Conservation (phyloP, 2,113 vertebrate species). For the Mystacornis crossleyi region DNA sequence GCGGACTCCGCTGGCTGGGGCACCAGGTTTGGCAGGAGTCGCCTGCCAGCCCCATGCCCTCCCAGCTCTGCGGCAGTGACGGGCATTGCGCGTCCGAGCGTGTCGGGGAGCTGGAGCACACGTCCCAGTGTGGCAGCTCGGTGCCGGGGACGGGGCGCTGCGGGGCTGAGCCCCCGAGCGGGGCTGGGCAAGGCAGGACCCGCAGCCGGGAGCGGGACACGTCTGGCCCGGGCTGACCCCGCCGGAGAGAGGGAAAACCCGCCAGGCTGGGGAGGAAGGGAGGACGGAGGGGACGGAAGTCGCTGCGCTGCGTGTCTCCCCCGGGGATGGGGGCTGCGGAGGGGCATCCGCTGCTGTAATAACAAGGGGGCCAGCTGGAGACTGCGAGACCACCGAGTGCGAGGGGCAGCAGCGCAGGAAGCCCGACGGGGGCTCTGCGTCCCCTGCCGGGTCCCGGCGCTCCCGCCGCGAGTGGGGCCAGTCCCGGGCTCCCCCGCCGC, state of each 20-base stretch:
- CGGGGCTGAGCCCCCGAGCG: not conserved
- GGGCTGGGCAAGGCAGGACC: not conserved
- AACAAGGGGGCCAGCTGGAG: constrained; percentile 63
- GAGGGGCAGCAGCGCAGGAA: not conserved
- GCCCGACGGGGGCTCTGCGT: not conserved
- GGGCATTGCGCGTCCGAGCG: accelerated
- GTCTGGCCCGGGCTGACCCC: not conserved
- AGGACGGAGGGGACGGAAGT: not conserved
- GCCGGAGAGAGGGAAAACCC: no score
- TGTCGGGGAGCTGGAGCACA: not conserved
- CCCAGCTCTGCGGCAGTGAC: not conserved
- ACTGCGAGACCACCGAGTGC: not conserved
- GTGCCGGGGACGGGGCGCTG: not conserved
- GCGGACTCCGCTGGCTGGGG: not conserved
- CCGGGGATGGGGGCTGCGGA: constrained; percentile 67
- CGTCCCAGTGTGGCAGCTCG: not conserved
- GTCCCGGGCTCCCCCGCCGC: not conserved
- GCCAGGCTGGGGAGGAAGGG: not conserved
- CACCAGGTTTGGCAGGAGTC: not conserved
- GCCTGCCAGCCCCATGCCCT: accelerated
- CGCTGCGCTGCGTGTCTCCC: constrained; percentile 76
- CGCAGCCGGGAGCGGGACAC: not conserved
- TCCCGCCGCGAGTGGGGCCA: not conserved
- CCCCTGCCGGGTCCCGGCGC: not conserved
- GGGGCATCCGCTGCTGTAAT: constrained; percentile 75